Conservation (phyloP, 2,888 invertebrate species). For the Mesochorus sp. region DNA sequence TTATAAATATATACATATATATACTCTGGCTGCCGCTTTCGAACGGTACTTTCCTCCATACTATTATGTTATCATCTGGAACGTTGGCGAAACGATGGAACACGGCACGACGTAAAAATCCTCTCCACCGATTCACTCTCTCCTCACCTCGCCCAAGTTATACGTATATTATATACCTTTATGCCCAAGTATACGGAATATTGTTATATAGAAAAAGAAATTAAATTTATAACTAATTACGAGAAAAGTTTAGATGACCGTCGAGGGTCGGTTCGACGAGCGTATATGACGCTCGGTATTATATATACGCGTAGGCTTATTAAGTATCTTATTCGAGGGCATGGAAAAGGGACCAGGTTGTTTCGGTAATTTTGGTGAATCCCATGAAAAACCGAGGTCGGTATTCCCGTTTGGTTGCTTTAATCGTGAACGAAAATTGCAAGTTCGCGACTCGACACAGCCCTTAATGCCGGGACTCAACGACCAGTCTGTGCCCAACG, state of each 20-base stretch:
- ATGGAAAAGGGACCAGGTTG: neutral
- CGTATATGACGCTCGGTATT: slow-evolving; percentile 65
- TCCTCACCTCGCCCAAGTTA: slow-evolving; percentile 7
- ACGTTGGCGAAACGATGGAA: slow-evolving; percentile 45
- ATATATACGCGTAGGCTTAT: slow-evolving; percentile 10
- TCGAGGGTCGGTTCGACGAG: slow-evolving; percentile 65
- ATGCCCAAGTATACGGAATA: slow-evolving; percentile 70
- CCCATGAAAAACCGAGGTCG: slow-evolving; percentile 1
- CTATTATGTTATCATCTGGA: slow-evolving; percentile 51
- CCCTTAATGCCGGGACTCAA: neutral
- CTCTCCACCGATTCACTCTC: slow-evolving; percentile 30
- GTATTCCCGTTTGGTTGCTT: neutral
- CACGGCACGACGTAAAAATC: slow-evolving; percentile 46
- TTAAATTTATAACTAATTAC: slow-evolving; percentile 81
- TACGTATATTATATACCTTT: slow-evolving; percentile 5
- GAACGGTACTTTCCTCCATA: slow-evolving; percentile 41
- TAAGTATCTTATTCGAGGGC: neutral
- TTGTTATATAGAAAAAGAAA: slow-evolving; percentile 76
- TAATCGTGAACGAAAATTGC: slow-evolving; percentile 4
- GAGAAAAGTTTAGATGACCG: slow-evolving; percentile 79
- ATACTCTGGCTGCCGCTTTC: slow-evolving; percentile 17
- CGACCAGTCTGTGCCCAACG: neutral
- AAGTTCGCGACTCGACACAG: neutral
- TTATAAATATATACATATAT: neutral
- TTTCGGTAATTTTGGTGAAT: slow-evolving; percentile 14